These are phyloP conservation scores for Drosophila ananassae DNA, from an alignment of 1,140 invertebrate genomes.

Conservation along the genomic window DNA sequence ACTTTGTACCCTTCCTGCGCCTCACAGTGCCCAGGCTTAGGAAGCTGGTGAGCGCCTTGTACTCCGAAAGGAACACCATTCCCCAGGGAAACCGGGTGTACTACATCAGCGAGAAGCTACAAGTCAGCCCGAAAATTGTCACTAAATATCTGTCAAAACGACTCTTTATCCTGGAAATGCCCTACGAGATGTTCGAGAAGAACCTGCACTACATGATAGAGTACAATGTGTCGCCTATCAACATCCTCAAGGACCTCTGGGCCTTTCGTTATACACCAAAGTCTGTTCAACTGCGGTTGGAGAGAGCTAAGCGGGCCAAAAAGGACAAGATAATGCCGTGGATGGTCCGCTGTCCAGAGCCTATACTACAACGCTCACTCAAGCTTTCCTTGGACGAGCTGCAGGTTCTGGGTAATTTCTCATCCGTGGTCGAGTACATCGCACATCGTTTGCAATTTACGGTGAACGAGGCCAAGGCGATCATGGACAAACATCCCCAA, in stretches of 20 bases:
- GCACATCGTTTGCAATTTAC: conserved; percentile 84
- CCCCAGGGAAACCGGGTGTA: conserved; percentile 74
- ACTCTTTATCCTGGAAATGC: conserved; percentile 81
- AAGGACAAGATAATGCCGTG: conserved; percentile 85
- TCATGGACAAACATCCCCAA: conserved; percentile 84
- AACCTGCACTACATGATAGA: conserved; percentile 79
- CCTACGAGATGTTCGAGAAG: conserved; percentile 75
- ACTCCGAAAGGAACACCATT: conserved; percentile 45
- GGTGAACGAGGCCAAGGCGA: conserved; percentile 70
- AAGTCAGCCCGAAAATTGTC: conserved; percentile 61
- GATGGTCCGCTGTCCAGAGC: conserved; percentile 85
- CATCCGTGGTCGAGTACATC: conserved; percentile 84
- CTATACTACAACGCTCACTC: conserved; percentile 84
- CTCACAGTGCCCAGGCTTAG: conserved; percentile 61
- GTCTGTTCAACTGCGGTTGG: conserved; percentile 80
- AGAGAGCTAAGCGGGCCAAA: conserved; percentile 81
- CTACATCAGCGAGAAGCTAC: conserved; percentile 74
- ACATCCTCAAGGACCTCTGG: conserved; percentile 85
- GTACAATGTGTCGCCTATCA: conserved; percentile 82
- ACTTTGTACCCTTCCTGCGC: conserved; percentile 76
- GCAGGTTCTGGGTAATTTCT: conserved; percentile 83
- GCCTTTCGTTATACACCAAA: conserved; percentile 84
- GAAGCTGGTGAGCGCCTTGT: conserved; percentile 53
- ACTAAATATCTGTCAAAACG: conserved; percentile 75
- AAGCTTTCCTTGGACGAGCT: conserved; percentile 83